Evolutionary conservation across 2,888 invertebrate species (phyloP).

Genomic region (Aspidiotus rigidus): DNA sequence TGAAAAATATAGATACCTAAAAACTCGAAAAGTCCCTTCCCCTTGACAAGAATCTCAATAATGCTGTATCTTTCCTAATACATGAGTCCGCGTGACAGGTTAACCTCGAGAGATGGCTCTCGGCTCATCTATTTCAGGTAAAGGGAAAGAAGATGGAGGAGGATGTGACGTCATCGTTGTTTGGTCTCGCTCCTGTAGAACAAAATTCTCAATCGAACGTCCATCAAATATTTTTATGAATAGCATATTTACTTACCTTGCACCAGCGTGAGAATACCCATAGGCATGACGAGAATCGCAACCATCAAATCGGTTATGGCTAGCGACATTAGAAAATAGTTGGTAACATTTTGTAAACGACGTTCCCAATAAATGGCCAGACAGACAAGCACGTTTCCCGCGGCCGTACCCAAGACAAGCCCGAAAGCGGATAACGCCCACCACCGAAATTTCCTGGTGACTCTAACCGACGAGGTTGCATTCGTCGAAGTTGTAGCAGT

Average conservation of each 20-base stretch:
- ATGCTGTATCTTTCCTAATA: too few species aligned
- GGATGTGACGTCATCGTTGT: neutral
- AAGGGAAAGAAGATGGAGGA: too few species aligned
- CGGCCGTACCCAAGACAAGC: conserved; percentile 74
- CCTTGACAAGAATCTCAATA: too few species aligned
- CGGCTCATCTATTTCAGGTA: too few species aligned
- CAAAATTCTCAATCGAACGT: too few species aligned
- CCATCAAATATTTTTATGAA: too few species aligned
- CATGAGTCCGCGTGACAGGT: too few species aligned
- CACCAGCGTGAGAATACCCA: conserved; percentile 73
- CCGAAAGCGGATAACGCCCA: conserved; percentile 76
- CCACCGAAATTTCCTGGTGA: conserved; percentile 46
- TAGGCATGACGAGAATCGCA: conserved; percentile 89
- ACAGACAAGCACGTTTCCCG: conserved; percentile 89
- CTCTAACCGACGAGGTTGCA: conserved; percentile 49
- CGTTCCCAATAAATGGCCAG: conserved; percentile 86
- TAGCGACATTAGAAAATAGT: conserved; percentile 91
- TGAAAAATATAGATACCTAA: too few species aligned
- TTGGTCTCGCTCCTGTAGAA: neutral
- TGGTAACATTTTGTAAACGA: conserved; percentile 89
- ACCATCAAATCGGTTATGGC: conserved; percentile 93
- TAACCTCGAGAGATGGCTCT: too few species aligned
- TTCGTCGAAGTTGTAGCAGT: conserved; percentile 7
- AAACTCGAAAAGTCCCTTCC: too few species aligned
- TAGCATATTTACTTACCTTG: too few species aligned